A percentile compares a stretch with the other conserved stretches of the same genome.
These are phyloP conservation scores for Motacilla alba DNA, from an alignment of 2,113 vertebrate genomes.

Conservation along the genomic window DNA sequence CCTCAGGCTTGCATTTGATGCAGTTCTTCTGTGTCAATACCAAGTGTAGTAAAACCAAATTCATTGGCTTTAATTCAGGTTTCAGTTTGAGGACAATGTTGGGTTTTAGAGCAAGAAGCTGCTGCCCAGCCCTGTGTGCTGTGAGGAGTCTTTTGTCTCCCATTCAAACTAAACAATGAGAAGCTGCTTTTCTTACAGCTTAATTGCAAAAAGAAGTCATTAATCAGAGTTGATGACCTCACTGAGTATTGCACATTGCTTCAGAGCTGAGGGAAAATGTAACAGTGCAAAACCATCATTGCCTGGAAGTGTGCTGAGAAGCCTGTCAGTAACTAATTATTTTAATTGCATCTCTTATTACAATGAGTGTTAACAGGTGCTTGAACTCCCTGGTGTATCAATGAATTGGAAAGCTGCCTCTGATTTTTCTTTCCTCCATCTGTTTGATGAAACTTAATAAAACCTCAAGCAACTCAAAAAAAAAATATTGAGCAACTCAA, in stretches of 20 bases:
- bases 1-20: neutral
- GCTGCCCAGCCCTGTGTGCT: neutral
- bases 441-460: neutral
- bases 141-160: neutral
- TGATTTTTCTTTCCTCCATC: neutral
- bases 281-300: neutral
- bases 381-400: neutral
- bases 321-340: constrained; percentile 1
- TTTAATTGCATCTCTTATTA: neutral
- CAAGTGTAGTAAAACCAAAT: neutral
- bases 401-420: neutral
- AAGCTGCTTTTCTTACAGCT: neutral
- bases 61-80: neutral
- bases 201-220: neutral
- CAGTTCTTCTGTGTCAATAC: neutral
- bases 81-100: neutral
- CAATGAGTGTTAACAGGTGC: neutral
- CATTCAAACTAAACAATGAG: neutral
- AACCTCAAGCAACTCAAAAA: neutral
- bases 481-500: neutral
- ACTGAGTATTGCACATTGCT: neutral
- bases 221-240: neutral
- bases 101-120: neutral
- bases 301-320: neutral
- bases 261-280: neutral